Conservation (phyloP, 2,797 vertebrate species). For the Hybognathus amarus region DNA sequence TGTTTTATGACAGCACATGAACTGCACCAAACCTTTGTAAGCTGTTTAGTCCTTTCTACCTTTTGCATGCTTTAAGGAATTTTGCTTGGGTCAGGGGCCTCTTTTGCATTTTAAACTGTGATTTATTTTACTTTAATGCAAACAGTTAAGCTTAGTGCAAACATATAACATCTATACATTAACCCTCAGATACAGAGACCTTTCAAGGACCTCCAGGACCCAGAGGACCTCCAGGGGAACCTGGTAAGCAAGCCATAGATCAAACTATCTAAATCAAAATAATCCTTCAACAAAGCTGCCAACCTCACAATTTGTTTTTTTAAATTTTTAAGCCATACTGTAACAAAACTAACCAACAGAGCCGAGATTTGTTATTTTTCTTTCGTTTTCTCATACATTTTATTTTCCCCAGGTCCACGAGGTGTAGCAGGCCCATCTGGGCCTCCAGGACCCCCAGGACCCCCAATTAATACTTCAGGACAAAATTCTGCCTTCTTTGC, state of each 20-base stretch:
- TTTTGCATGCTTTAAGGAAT: neutral
- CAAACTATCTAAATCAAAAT: neutral
- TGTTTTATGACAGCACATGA: neutral
- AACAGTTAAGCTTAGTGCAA: neutral
- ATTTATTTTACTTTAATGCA: neutral
- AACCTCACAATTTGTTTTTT: neutral
- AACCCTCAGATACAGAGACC: constrained; percentile 12
- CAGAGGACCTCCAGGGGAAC: constrained; percentile 30
- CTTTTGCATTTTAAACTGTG: neutral
- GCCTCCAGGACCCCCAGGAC: neutral
- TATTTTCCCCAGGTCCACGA: constrained; percentile 51
- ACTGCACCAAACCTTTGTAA: neutral
- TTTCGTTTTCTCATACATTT: constrained; percentile 8
- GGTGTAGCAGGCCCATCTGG: constrained; percentile 44
- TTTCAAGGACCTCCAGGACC: neutral
- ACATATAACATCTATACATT: neutral
- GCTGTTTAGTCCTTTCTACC: neutral
- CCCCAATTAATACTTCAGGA: constrained; percentile 40
- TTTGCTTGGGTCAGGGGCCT: neutral
- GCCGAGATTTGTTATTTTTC: neutral
- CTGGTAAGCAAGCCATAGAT: constrained; percentile 39
- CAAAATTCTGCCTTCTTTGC: constrained; percentile 57
- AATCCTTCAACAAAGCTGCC: neutral
- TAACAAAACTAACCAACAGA: neutral
- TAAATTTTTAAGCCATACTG: neutral